Percentiles rank a stretch among this genome's conserved stretches.
Evolutionary conservation across 2,113 vertebrate genomes (phyloP).

Genomic region (Ceyx cyanopectus): DNA sequence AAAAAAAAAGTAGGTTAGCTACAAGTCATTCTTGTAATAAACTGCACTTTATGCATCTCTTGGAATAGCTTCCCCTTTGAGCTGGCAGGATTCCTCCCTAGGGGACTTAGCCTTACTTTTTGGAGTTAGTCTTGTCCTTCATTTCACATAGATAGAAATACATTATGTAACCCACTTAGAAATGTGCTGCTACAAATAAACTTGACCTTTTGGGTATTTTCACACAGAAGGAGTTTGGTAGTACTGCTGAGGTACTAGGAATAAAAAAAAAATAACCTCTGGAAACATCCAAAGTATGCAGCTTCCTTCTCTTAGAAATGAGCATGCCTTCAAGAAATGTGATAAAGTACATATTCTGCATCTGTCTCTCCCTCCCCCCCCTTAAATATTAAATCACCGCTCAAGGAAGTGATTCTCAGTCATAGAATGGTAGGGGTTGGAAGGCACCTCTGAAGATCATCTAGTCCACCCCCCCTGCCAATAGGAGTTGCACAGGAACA

Average conservation of each 20-base stretch:
- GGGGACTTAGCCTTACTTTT: not conserved
- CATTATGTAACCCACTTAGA: not conserved
- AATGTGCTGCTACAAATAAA: conserved; percentile 11
- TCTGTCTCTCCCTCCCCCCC: not conserved
- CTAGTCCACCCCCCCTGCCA: too few species aligned
- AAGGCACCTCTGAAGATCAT: too few species aligned
- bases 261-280: not conserved
- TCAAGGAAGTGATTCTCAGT: not conserved
- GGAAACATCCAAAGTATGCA: not conserved
- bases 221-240: not conserved
- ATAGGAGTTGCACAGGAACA: too few species aligned
- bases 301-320: not conserved
- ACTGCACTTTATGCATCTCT: not conserved
- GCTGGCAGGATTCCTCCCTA: not conserved
- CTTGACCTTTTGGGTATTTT: not conserved
- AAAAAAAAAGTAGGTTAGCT: not conserved
- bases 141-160: conserved; percentile 3
- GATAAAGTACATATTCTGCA: not conserved
- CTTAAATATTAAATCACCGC: not conserved
- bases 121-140: not conserved
- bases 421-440: too few species aligned
- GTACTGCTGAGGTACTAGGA: not conserved
- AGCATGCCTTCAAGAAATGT: not conserved
- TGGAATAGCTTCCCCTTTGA: not conserved
- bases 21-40: not conserved